Percentiles rank a stretch among this genome's conserved stretches.
These are phyloP conservation scores for Perognathus longimembris DNA, from an alignment of 2,113 vertebrate genomes.

Conservation along the genomic window DNA sequence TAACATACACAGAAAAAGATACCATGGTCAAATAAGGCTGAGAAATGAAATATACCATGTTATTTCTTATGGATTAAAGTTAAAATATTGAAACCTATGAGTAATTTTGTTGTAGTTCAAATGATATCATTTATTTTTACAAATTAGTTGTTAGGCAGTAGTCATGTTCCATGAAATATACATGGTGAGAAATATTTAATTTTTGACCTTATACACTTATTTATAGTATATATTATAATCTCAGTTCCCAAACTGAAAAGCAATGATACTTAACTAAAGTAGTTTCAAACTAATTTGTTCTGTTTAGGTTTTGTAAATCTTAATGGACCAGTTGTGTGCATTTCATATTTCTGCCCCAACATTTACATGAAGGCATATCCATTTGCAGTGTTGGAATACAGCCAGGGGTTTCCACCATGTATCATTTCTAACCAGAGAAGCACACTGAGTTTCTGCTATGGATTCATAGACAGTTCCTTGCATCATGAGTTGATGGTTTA, in stretches of 20 bases:
- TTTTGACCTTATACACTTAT: not conserved
- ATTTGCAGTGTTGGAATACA: not conserved
- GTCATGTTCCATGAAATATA: not conserved
- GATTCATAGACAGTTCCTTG: not conserved
- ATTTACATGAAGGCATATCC: not conserved
- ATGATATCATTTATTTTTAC: not conserved
- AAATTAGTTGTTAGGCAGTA: not conserved
- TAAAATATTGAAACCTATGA: conserved; percentile 32
- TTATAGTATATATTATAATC: not conserved
- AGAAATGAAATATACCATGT: not conserved
- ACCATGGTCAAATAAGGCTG: not conserved
- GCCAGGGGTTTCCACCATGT: not conserved
- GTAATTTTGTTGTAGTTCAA: not conserved
- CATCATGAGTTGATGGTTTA: not conserved
- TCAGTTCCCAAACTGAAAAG: not conserved
- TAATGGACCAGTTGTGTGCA: not conserved
- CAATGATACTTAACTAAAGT: not conserved
- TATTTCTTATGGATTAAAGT: not conserved
- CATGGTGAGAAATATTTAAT: not conserved
- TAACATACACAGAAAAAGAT: not conserved
- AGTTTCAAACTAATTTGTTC: not conserved
- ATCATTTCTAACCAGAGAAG: not conserved
- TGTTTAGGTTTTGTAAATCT: not conserved
- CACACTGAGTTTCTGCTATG: not conserved
- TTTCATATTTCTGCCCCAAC: conserved; percentile 21